Conservation (phyloP, 2,113 vertebrate species). For the Ochotona curzoniae region DNA sequence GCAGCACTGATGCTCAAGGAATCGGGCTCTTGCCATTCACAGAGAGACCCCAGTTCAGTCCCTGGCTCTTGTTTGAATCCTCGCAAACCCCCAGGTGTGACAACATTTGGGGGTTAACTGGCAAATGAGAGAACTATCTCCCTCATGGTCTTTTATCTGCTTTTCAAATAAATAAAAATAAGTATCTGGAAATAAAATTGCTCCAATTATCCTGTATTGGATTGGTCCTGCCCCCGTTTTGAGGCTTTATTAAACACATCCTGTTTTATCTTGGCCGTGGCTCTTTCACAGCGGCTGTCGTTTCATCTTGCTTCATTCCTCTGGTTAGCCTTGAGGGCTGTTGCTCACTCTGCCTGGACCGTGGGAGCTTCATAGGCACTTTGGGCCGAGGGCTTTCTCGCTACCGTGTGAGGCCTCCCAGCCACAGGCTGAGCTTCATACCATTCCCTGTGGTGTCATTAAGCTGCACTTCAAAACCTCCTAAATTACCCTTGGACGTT, state of each 20-base stretch:
- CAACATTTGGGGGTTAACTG: too few species aligned
- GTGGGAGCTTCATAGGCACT: slow-evolving; percentile 6
- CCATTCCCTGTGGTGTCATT: not conserved
- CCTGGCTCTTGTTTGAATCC: too few species aligned
- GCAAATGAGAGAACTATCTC: too few species aligned
- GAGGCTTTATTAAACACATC: not conserved
- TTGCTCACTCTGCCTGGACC: not conserved
- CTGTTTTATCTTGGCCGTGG: not conserved
- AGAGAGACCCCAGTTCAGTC: too few species aligned
- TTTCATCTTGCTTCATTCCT: not conserved
- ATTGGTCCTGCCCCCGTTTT: not conserved
- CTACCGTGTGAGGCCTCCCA: not conserved
- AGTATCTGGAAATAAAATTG: too few species aligned
- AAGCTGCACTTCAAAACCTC: not conserved
- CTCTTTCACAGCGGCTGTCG: not conserved
- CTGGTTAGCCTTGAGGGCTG: not conserved
- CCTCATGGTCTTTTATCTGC: too few species aligned
- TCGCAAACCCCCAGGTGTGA: too few species aligned
- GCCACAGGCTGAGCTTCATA: not conserved
- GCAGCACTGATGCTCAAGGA: too few species aligned
- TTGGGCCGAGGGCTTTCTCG: not conserved
- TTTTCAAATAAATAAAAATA: too few species aligned
- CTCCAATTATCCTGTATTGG: not conserved
- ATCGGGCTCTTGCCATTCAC: too few species aligned
- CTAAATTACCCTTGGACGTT: slow-evolving; percentile 24